Evolutionary conservation across 1,140 invertebrate genomes (phyloP).

Genomic region (Spodoptera litura): DNA sequence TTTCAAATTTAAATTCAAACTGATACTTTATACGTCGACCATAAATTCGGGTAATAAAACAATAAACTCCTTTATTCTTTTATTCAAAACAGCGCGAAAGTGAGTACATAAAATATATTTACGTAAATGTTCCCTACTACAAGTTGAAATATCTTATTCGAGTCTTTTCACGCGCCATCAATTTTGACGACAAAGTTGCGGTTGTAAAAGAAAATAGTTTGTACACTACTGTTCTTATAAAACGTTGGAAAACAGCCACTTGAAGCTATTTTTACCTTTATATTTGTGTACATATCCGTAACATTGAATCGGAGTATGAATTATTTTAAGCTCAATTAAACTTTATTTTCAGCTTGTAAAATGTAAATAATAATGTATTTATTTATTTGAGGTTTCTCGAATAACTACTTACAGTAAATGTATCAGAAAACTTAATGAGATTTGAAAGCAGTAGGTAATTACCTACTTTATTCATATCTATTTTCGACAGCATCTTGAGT

Average conservation of each 20-base stretch:
- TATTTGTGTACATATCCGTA: not conserved
- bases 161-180: constrained; percentile 5
- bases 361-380: not conserved
- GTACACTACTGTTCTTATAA: not conserved
- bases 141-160: constrained; percentile 25
- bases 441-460: too few species aligned
- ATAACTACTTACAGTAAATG: too few species aligned
- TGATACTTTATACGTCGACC: not conserved
- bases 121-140: not conserved
- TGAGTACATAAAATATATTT: constrained; percentile 15
- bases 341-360: not conserved
- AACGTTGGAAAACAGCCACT: constrained; percentile 5
- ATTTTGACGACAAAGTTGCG: constrained; percentile 26
- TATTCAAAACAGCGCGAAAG: not conserved
- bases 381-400: not conserved
- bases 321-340: constrained; percentile 16
- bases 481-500: too few species aligned
- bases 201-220: constrained; percentile 25
- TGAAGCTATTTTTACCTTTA: not conserved
- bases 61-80: not conserved
- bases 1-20: constrained; percentile 16
- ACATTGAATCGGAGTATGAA: not conserved
- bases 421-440: too few species aligned
- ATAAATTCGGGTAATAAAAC: not conserved
- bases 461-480: too few species aligned